phyloP scores from a whole-genome alignment of 2,888 invertebrate species.

The Synanthedon myopaeformis region DNA sequence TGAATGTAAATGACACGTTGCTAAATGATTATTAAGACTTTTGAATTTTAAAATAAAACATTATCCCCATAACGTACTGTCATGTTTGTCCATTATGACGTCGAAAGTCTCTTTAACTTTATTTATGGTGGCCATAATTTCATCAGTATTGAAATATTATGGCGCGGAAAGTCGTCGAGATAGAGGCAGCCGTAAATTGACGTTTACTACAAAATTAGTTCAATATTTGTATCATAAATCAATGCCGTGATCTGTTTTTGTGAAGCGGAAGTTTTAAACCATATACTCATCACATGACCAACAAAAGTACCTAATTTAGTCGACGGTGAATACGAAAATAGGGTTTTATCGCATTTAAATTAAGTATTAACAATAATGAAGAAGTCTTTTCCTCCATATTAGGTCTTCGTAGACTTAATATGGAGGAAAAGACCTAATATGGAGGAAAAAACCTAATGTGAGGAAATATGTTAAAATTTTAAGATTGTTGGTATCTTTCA shows the following conservation, averaged over 20 bases:
- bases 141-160: constrained; percentile 24
- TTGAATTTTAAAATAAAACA: neutral
- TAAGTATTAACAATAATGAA: no score
- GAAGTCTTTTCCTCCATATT: no score
- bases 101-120: constrained; percentile 12
- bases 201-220: constrained; percentile 53
- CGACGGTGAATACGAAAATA: no score
- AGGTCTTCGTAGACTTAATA: no score
- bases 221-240: constrained; percentile 54
- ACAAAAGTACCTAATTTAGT: no score
- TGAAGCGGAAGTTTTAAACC: neutral
- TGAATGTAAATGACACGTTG: neutral
- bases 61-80: constrained; percentile 1
- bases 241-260: constrained; percentile 37
- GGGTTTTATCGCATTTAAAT: no score
- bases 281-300: neutral
- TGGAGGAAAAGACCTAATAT: no score
- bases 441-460: no score
- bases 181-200: constrained; percentile 34
- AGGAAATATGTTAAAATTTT: no score
- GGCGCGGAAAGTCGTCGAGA: constrained; percentile 29
- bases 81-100: constrained; percentile 32
- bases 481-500: no score
- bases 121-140: neutral
- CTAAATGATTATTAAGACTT: neutral